Conservation (phyloP, 2,888 invertebrate species). For the Resseliella maxima region DNA sequence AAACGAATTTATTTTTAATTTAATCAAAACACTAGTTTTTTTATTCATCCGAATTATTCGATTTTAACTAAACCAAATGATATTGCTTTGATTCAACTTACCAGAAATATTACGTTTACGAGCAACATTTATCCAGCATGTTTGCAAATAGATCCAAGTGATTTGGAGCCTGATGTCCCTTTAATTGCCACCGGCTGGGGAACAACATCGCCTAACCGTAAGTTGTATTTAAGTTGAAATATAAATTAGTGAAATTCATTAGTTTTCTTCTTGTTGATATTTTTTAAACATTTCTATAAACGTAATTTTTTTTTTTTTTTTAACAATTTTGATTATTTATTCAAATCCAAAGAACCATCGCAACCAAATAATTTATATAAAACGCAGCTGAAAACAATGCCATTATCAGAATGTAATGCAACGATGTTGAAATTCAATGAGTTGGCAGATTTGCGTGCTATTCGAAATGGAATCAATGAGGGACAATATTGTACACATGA, state of each 20-base stretch:
- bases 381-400: slow-evolving; percentile 59
- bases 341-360: no score
- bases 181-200: slow-evolving; percentile 62
- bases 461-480: slow-evolving; percentile 58
- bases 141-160: slow-evolving; percentile 59
- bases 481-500: slow-evolving; percentile 61
- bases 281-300: no score
- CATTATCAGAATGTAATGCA: slow-evolving; percentile 59
- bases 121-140: slow-evolving; percentile 60
- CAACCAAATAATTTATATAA: slow-evolving; percentile 58
- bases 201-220: slow-evolving; percentile 58
- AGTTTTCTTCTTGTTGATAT: no score
- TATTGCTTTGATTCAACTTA: slow-evolving; percentile 61
- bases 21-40: no score
- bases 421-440: slow-evolving; percentile 12
- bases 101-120: slow-evolving; percentile 56
- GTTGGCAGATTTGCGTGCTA: background rate
- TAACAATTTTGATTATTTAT: background rate
- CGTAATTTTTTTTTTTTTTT: no score
- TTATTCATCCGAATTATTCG: slow-evolving; percentile 58
- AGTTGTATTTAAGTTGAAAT: slow-evolving; percentile 10
- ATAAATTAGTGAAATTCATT: background rate
- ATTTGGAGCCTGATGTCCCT: slow-evolving; percentile 57
- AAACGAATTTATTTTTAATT: no score
- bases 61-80: slow-evolving; percentile 59